These are phyloP conservation scores for Oostethus manadensis DNA, from an alignment of 2,113 vertebrate genomes.

Conservation along the genomic window DNA sequence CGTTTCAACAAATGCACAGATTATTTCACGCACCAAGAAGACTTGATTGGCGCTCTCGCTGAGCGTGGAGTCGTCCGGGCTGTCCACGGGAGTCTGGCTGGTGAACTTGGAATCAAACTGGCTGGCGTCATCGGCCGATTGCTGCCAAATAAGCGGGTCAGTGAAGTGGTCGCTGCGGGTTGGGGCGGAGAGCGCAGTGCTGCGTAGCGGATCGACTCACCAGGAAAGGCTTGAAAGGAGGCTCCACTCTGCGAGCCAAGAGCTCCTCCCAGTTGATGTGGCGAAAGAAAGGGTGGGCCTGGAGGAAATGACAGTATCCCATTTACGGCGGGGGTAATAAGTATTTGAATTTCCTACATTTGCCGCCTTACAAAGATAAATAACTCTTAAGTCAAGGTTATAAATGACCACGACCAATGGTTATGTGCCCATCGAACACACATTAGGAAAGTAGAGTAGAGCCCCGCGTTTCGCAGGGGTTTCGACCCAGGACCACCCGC, in stretches of 20 bases:
- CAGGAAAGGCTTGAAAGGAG: conserved; percentile 94
- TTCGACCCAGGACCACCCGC: too few relatives aligned
- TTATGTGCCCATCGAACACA: too few relatives aligned
- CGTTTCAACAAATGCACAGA: neutral
- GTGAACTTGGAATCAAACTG: conserved; percentile 99
- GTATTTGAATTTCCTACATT: too few relatives aligned
- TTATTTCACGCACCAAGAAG: conserved; percentile 80
- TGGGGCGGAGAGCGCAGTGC: neutral
- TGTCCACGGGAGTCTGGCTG: conserved; percentile 96
- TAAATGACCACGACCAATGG: too few relatives aligned
- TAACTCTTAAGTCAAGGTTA: too few relatives aligned
- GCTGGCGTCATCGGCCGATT: conserved; percentile 98
- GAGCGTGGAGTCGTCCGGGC: conserved; percentile 95
- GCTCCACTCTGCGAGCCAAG: conserved; percentile 92
- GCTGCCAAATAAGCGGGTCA: conserved; percentile 64
- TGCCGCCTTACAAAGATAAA: too few relatives aligned
- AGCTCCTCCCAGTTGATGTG: conserved; percentile 97
- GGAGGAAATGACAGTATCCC: conserved; percentile 1
- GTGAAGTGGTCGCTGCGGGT: neutral
- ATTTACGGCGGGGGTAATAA: too few relatives aligned
- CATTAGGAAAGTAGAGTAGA: too few relatives aligned
- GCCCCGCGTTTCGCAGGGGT: too few relatives aligned
- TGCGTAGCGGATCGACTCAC: conserved; percentile 64
- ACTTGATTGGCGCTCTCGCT: conserved; percentile 99
- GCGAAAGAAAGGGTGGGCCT: conserved; percentile 93